phyloP scores from a whole-genome alignment of 2,797 vertebrate species.

The Eospalax fontanierii region DNA sequence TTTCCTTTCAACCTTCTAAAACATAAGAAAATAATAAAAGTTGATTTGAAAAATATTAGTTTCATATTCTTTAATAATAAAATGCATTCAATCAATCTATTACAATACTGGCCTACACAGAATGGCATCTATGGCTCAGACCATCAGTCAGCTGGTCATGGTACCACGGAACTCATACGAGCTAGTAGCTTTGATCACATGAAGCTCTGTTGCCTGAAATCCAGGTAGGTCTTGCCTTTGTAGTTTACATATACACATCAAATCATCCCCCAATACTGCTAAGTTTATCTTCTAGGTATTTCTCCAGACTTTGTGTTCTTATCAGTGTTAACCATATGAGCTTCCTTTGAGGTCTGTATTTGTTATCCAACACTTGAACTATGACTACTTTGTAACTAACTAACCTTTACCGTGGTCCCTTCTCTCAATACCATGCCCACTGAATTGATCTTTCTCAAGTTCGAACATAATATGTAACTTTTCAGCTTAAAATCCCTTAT shows the following conservation, averaged over 20 bases:
- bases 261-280: background rate
- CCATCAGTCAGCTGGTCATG: background rate
- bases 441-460: background rate
- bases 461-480: background rate
- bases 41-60: background rate
- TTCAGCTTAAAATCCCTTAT: background rate
- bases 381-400: background rate
- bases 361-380: background rate
- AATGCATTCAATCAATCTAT: background rate
- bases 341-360: background rate
- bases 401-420: background rate
- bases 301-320: background rate
- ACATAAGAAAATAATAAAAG: background rate
- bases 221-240: background rate
- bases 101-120: background rate
- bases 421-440: background rate
- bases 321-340: background rate
- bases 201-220: background rate
- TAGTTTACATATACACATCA: background rate
- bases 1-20: background rate
- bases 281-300: constrained; percentile 15
- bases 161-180: background rate
- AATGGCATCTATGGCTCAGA: background rate
- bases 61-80: constrained; percentile 48
- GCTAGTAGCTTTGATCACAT: background rate